phyloP scores from a whole-genome alignment of 2,113 vertebrate species.

The Nettapus auritus region DNA sequence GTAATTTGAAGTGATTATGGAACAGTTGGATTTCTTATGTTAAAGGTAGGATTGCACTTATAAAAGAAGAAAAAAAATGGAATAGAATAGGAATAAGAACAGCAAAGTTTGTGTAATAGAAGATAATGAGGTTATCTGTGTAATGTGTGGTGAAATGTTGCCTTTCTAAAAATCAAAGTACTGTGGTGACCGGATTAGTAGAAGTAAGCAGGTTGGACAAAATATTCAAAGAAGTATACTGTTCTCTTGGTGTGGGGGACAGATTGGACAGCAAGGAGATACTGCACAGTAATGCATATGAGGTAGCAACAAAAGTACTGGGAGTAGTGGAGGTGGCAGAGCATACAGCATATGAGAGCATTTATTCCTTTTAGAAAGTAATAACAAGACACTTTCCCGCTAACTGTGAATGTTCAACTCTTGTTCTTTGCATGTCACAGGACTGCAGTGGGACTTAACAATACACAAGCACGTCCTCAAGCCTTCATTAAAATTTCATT shows the following conservation, averaged over 20 bases:
- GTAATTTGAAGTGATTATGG: not conserved
- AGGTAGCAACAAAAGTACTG: not conserved
- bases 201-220: not conserved
- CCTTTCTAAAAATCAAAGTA: not conserved
- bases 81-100: not conserved
- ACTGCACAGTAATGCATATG: not conserved
- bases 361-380: conserved; percentile 25
- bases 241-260: not conserved
- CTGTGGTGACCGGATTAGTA: accelerated
- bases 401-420: not conserved
- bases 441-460: not conserved
- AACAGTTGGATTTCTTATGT: not conserved
- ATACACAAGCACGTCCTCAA: not conserved
- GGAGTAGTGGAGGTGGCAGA: not conserved
- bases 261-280: not conserved
- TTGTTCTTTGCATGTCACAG: conserved; percentile 25
- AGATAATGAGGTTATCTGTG: not conserved
- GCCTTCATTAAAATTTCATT: conserved; percentile 68
- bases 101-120: not conserved
- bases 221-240: not conserved
- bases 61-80: not conserved
- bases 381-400: conserved; percentile 1
- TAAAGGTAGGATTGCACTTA: not conserved
- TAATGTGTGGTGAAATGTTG: not conserved
- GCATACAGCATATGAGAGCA: not conserved